Conservation (phyloP, 2,888 invertebrate species). For the Nomada fabriciana region DNA sequence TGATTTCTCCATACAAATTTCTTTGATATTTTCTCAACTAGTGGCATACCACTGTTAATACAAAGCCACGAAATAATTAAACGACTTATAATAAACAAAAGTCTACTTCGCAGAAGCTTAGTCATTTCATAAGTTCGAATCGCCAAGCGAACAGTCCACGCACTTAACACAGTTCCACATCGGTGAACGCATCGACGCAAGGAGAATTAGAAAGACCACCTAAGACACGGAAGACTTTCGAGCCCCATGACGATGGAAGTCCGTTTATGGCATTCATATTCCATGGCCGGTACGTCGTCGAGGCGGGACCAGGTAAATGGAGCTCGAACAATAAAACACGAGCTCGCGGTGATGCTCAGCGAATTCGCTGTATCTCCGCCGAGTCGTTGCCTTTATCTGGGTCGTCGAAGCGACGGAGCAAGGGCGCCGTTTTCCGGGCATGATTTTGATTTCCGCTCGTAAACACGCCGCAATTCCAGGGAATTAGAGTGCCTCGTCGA, state of each 20-base stretch:
- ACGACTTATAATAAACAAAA: background rate
- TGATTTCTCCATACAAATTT: background rate
- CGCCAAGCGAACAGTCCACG: too few species aligned
- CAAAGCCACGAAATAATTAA: background rate
- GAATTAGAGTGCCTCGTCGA: constrained; percentile 34
- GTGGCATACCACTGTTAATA: too few species aligned
- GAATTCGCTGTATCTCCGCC: constrained; percentile 19
- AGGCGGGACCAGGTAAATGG: constrained; percentile 29
- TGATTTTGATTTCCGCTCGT: constrained; percentile 58
- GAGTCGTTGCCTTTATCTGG: constrained; percentile 23
- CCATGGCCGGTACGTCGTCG: background rate
- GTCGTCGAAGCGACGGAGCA: constrained; percentile 12
- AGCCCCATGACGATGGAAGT: too few species aligned
- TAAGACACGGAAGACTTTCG: too few species aligned
- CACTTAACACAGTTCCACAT: too few species aligned
- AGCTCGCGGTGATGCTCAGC: constrained; percentile 14
- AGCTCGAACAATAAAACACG: constrained; percentile 47
- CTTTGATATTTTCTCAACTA: too few species aligned
- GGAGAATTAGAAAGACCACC: too few species aligned
- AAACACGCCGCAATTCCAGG: constrained; percentile 48
- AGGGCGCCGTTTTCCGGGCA: constrained; percentile 38
- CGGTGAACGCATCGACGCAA: too few species aligned
- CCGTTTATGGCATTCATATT: too few species aligned
- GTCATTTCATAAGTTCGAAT: too few species aligned
- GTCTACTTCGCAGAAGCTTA: too few species aligned